These are phyloP conservation scores for Noctilio leporinus DNA, from an alignment of 2,113 vertebrate genomes.

Conservation along the genomic window DNA sequence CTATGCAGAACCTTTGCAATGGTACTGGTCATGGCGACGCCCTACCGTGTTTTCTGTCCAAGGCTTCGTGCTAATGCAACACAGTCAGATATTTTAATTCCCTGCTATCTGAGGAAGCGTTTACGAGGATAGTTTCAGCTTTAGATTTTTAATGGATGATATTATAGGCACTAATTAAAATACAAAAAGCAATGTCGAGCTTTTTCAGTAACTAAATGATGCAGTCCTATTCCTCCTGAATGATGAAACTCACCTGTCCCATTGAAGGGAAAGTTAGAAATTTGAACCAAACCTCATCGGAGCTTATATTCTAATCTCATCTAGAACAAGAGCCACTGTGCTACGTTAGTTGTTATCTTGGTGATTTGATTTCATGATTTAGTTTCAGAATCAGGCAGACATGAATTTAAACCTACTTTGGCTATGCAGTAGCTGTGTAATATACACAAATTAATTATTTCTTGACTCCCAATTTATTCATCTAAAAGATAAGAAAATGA, in stretches of 20 bases:
- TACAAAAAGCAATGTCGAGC: not conserved
- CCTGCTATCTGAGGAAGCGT: not conserved
- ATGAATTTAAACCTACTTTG: not conserved
- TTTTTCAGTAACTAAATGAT: not conserved
- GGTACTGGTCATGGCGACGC: not conserved
- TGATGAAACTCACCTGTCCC: not conserved
- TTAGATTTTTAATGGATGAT: not conserved
- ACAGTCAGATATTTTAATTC: not conserved
- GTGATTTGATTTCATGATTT: not conserved
- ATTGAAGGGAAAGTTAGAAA: not conserved
- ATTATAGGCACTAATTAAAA: not conserved
- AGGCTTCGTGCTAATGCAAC: not conserved
- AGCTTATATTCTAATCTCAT: not conserved
- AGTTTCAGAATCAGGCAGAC: not conserved
- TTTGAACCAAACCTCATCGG: not conserved
- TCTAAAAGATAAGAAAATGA: not conserved
- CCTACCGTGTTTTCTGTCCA: not conserved
- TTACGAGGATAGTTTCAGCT: not conserved
- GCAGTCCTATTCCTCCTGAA: not conserved
- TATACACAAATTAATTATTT: not conserved
- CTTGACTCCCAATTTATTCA: not conserved
- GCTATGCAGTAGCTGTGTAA: not conserved
- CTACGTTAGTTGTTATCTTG: not conserved
- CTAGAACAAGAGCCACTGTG: not conserved
- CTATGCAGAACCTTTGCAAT: not conserved